phyloP scores from a whole-genome alignment of 2,113 vertebrate genomes.

The Misgurnus anguillicaudatus region DNA sequence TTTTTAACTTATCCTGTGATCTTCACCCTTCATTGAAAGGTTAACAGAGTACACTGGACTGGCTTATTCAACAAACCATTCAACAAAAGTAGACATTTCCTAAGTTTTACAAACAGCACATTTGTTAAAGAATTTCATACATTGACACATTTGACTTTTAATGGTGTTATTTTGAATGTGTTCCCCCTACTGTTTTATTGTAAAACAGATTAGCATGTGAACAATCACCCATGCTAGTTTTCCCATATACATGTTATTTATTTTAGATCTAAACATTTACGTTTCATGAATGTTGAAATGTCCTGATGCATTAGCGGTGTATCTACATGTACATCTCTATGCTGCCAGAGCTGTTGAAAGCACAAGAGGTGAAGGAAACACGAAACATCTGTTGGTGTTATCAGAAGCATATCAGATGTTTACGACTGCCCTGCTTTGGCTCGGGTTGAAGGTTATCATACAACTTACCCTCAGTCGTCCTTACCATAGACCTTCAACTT shows the following conservation, averaged over 20 bases:
- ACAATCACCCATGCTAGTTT: neutral
- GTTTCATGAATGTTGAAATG: neutral
- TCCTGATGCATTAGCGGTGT: neutral
- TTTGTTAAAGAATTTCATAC: neutral
- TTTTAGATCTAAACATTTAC: too few species aligned
- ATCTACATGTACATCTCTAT: neutral
- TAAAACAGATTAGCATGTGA: neutral
- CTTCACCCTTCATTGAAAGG: conserved; percentile 16
- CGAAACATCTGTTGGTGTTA: neutral
- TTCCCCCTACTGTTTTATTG: neutral
- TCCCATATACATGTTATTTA: too few species aligned
- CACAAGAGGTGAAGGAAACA: conserved; percentile 48
- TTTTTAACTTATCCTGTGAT: conserved; percentile 49
- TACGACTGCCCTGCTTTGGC: neutral
- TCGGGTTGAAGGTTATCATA: conserved; percentile 7
- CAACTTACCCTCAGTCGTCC: neutral
- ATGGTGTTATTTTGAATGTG: neutral
- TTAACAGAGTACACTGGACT: conserved; percentile 22
- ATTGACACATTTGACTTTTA: conserved; percentile 13
- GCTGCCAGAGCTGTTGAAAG: conserved; percentile 47
- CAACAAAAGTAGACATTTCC: neutral
- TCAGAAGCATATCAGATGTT: conserved; percentile 34
- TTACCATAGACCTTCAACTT: neutral
- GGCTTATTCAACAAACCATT: neutral
- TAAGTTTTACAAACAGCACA: conserved; percentile 19